Evolutionary conservation across 2,797 vertebrate genomes (phyloP).

Genomic region (Myotis daubentonii): DNA sequence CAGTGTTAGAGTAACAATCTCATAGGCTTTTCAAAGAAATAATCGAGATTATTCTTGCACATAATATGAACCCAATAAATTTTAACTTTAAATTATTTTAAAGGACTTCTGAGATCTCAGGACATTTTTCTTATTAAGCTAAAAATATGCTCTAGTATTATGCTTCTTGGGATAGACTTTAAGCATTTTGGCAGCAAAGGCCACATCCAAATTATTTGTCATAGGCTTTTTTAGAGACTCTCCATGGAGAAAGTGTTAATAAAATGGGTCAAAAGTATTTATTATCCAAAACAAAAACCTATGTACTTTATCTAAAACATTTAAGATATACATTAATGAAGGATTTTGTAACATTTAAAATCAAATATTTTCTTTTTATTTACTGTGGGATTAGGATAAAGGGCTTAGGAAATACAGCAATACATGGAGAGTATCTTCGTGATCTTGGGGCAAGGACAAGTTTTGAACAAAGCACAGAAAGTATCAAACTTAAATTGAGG

Average conservation of each 20-base stretch:
- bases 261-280: neutral
- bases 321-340: neutral
- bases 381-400: neutral
- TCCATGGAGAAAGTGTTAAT: neutral
- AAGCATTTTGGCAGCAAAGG: neutral
- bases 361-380: neutral
- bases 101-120: neutral
- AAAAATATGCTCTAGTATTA: neutral
- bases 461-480: neutral
- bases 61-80: neutral
- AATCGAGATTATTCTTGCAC: neutral
- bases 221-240: neutral
- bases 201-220: neutral
- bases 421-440: neutral
- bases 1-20: neutral
- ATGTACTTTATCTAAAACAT: neutral
- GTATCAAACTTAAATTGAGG: neutral
- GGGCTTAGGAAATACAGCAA: neutral
- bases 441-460: neutral
- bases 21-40: neutral
- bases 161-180: neutral
- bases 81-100: conserved; percentile 37
- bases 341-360: neutral
- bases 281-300: neutral
- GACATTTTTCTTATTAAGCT: neutral